Base-by-base conservation (phyloP, 2,797 vertebrate species). In the Buceros bicornis region DNA sequence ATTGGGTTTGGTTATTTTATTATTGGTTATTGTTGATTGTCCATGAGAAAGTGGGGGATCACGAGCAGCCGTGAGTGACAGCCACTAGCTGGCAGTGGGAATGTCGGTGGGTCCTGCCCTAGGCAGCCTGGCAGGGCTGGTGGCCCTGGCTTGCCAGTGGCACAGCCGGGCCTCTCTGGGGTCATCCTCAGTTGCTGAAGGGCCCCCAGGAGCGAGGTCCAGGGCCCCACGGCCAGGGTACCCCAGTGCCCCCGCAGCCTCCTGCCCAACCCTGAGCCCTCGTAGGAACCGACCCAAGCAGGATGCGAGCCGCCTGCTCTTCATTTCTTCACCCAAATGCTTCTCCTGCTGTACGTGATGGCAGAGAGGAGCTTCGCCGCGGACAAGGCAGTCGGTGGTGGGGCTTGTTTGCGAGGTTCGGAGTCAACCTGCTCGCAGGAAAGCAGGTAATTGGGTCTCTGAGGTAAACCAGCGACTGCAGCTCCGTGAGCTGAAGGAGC, bases 401-500 rank as follows among this genome's bases (percentile, higher is more conserved):
- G 50, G 53, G 40, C 16, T 53, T 71, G 18, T 66, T 64, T 14
- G 65, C 17, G 4, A 5, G 3, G 57, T 31, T 77, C 69, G 1
- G 8, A 6, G 4, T 19, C 83, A 26, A 50, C 84, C 62, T 1
- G 7, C 11, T 7, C 20, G 2, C 18, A 76, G 91, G 37, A 16
- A 5, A 56, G 77, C 83, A 5, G 1, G 7, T 93, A 92, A 93
- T 28, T 89, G 95, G 85, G 94, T 88, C 94, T 97, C 96, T 64
- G 19, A 26, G 88, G 91, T 86, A 87, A 95, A 91, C 70, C 13
- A 81, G 57, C 54, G 35, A 65, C 95, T 72, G 93, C 90, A 54
- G 92, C 93, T 53, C 37, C 16, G 16, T 3, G 7, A 57, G 86
- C 91, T 81, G 92, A 97, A 90, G 92, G 85, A 95, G 71, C 97